A percentile compares a stretch with the other conserved stretches of the same genome.
phyloP scores from a whole-genome alignment of 2,113 vertebrate species.

The Genyomyrus donnyi region DNA sequence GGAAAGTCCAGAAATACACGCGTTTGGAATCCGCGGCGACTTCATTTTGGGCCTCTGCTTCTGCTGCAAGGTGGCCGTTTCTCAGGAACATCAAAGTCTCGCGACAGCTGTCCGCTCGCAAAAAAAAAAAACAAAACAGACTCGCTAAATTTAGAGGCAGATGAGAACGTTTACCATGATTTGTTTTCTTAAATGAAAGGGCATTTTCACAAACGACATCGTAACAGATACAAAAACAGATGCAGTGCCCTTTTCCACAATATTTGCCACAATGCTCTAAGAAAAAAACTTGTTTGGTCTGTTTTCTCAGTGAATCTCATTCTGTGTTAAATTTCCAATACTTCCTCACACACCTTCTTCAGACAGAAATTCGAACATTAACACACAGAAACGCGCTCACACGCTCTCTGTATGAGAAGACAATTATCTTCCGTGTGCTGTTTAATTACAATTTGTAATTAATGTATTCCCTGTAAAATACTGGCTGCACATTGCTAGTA shows the following conservation, averaged over 20 bases:
- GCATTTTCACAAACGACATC: background rate
- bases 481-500: background rate
- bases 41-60: background rate
- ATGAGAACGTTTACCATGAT: background rate
- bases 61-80: background rate
- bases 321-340: background rate
- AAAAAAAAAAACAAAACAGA: background rate
- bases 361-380: background rate
- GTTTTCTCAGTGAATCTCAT: background rate
- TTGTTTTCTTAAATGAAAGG: background rate
- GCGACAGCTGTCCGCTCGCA: background rate
- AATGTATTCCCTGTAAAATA: conserved; percentile 31
- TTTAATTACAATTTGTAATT: background rate
- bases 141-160: background rate
- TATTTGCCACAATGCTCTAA: background rate
- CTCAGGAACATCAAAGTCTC: background rate
- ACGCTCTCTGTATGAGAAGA: background rate
- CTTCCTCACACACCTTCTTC: background rate
- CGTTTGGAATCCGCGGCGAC: background rate
- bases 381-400: background rate
- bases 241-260: background rate
- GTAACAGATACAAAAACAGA: background rate
- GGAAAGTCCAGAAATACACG: background rate
- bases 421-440: background rate
- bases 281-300: background rate